Conservation (phyloP, 2,888 invertebrate genomes). For the Nemotelus nigrinus region DNA sequence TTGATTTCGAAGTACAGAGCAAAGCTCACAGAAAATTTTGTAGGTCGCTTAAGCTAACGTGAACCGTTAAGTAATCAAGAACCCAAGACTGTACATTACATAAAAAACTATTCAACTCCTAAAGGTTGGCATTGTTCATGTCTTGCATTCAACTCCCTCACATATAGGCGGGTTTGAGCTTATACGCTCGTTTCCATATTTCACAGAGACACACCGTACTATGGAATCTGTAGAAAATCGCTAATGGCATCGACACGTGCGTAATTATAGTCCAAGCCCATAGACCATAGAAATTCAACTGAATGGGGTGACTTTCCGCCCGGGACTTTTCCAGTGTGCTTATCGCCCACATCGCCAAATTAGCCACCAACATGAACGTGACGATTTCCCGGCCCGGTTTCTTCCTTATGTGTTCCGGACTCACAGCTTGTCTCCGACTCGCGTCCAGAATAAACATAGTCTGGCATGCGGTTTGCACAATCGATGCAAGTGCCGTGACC, state of each 20-base stretch:
- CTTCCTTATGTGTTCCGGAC: constrained; percentile 80
- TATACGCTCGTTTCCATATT: constrained; percentile 96
- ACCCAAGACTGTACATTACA: constrained; percentile 19
- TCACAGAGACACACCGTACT: constrained; percentile 95
- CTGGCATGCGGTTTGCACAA: constrained; percentile 89
- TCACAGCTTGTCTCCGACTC: constrained; percentile 83
- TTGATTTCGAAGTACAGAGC: too few relatives aligned
- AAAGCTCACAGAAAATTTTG: neutral
- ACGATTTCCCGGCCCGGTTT: constrained; percentile 95
- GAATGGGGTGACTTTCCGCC: constrained; percentile 91
- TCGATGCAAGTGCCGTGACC: constrained; percentile 83
- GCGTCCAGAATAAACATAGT: constrained; percentile 93
- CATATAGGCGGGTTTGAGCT: constrained; percentile 88
- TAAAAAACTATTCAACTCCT: constrained; percentile 40
- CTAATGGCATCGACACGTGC: constrained; percentile 91
- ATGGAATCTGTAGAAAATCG: constrained; percentile 94
- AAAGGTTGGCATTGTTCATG: constrained; percentile 19
- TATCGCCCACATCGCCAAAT: constrained; percentile 94
- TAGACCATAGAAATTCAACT: constrained; percentile 89
- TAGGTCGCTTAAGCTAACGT: neutral
- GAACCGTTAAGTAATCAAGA: neutral
- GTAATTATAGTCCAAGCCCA: constrained; percentile 98
- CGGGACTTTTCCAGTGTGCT: constrained; percentile 91
- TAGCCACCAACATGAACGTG: constrained; percentile 89
- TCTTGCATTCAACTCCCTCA: constrained; percentile 65